phyloP scores from a whole-genome alignment of 2,113 vertebrate species.

The Aleadryas rufinucha region DNA sequence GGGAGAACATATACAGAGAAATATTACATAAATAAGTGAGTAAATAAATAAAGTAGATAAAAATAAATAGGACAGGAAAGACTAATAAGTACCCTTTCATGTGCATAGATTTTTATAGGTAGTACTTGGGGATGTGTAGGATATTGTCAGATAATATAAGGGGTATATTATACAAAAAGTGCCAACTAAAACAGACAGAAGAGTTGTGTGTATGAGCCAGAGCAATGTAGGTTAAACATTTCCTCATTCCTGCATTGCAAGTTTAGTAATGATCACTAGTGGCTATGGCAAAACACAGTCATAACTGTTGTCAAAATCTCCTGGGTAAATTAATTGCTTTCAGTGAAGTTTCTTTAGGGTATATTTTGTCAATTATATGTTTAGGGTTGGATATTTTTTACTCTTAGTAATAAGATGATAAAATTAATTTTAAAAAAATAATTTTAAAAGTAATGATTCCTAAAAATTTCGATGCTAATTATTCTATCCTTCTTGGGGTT shows the following conservation, averaged over 20 bases:
- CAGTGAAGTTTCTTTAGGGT: background rate
- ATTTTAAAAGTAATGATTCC: background rate
- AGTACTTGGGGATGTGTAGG: background rate
- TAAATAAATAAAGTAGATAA: background rate
- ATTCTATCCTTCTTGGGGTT: background rate
- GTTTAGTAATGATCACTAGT: background rate
- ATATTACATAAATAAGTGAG: background rate
- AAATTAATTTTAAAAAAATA: rapidly evolving
- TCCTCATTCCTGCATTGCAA: background rate
- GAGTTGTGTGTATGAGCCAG: background rate
- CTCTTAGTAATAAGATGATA: background rate
- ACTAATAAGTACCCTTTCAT: background rate
- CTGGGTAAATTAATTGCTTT: background rate
- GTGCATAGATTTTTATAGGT: background rate
- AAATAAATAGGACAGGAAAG: background rate
- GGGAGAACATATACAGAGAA: background rate
- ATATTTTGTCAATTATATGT: background rate
- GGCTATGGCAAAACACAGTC: background rate
- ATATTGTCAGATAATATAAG: background rate
- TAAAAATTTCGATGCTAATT: background rate
- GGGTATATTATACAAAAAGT: background rate
- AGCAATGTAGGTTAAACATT: background rate
- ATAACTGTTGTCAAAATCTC: background rate
- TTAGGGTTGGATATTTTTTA: background rate
- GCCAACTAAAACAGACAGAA: background rate